Percentiles rank a stretch among this genome's conserved stretches.
Evolutionary conservation across 2,113 vertebrate species (phyloP).

Genomic region (Salvelinus alpinus): DNA sequence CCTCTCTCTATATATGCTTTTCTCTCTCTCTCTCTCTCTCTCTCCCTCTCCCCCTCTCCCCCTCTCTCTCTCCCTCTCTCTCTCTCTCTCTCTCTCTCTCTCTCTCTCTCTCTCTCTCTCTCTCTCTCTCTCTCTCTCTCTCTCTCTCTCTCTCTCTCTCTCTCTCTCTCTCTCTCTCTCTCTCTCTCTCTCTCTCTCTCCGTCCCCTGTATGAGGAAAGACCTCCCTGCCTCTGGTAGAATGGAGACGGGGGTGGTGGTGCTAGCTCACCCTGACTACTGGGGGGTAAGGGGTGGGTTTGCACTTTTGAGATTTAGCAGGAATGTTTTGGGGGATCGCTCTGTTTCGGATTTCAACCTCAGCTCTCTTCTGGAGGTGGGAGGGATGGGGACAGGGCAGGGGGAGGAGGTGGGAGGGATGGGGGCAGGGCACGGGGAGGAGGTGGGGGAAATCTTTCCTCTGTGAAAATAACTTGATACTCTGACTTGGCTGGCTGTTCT

Average conservation of each 20-base stretch:
- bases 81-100: too few species aligned
- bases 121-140: background rate
- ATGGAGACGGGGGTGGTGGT: background rate
- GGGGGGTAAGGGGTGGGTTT: background rate
- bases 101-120: too few species aligned
- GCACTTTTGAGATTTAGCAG: slow-evolving; percentile 65
- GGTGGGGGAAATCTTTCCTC: slow-evolving; percentile 66
- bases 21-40: too few species aligned
- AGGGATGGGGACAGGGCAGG: background rate
- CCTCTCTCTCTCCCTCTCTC: too few species aligned
- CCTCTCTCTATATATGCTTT: too few species aligned
- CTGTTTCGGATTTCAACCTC: slow-evolving; percentile 63
- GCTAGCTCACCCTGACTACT: background rate
- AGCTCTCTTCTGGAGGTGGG: slow-evolving; percentile 23
- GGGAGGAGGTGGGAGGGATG: background rate
- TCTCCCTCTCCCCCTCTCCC: too few species aligned
- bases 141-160: too few species aligned
- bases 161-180: too few species aligned
- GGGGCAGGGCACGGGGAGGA: slow-evolving; percentile 25
- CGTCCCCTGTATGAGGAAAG: background rate
- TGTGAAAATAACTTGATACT: slow-evolving; percentile 73
- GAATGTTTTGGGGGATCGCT: slow-evolving; percentile 61
- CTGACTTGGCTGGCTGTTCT: slow-evolving; percentile 65
- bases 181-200: too few species aligned
- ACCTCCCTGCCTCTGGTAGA: background rate